These are phyloP conservation scores for Chauna torquata DNA, from an alignment of 2,113 vertebrate genomes.

Conservation along the genomic window DNA sequence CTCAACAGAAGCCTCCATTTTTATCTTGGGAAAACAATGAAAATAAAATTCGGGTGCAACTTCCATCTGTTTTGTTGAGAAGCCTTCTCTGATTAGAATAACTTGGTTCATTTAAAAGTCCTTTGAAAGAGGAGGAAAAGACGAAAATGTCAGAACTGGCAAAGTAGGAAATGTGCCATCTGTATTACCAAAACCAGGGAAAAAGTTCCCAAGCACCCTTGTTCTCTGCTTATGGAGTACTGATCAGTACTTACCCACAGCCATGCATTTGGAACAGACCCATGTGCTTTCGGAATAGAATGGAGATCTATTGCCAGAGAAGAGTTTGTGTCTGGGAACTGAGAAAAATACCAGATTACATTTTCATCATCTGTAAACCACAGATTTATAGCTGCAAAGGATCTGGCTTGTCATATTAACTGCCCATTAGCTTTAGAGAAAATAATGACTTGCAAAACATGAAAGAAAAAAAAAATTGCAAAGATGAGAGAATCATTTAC, in stretches of 20 bases:
- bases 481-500: not conserved
- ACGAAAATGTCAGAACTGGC: not conserved
- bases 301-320: not conserved
- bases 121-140: not conserved
- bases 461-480: not conserved
- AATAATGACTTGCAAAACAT: not conserved
- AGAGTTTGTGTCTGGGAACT: not conserved
- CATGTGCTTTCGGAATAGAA: not conserved
- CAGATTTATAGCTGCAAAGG: not conserved
- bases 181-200: not conserved
- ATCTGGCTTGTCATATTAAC: not conserved
- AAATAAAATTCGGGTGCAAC: not conserved
- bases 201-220: not conserved
- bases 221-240: not conserved
- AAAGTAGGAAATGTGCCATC: not conserved
- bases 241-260: not conserved
- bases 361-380: not conserved
- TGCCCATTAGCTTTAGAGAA: not conserved
- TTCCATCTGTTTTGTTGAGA: accelerated
- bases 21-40: not conserved
- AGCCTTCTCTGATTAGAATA: not conserved
- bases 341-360: not conserved
- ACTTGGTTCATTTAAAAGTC: not conserved
- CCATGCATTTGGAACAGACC: not conserved
- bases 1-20: not conserved